A percentile compares a stretch with the other conserved stretches of the same genome.
phyloP scores from a whole-genome alignment of 2,113 vertebrate species.

The Monopterus albus region DNA sequence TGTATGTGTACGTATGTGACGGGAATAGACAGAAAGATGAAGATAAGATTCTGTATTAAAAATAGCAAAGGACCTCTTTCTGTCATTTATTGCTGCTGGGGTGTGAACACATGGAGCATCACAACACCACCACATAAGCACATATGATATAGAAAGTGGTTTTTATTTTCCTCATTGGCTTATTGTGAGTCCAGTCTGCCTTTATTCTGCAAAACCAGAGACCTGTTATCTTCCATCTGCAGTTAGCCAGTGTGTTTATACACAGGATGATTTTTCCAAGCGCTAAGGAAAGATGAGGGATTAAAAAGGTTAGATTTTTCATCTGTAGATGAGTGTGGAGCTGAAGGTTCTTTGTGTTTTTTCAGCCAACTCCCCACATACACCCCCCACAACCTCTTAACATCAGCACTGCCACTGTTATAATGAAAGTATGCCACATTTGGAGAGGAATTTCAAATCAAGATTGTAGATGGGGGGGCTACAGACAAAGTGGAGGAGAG shows the following conservation, averaged over 20 bases:
- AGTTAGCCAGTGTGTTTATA: conserved; percentile 15
- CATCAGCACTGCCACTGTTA: background rate
- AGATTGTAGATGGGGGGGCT: no score
- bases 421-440: conserved; percentile 24
- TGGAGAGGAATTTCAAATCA: conserved; percentile 36
- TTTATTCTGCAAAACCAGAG: conserved; percentile 40
- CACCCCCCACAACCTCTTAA: conserved; percentile 31
- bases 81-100: conserved; percentile 6
- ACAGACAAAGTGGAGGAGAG: conserved; percentile 20
- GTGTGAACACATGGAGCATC: conserved; percentile 15
- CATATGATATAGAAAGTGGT: conserved; percentile 1
- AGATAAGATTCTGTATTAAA: background rate
- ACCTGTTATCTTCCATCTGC: conserved; percentile 22
- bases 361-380: conserved; percentile 15
- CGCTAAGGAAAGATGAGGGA: conserved; percentile 64
- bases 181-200: conserved; percentile 40
- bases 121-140: conserved; percentile 20
- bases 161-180: conserved; percentile 28
- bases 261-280: conserved; percentile 70
- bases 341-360: conserved; percentile 23
- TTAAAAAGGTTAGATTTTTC: conserved; percentile 32
- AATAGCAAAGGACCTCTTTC: conserved; percentile 5
- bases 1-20: conserved; percentile 33
- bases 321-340: conserved; percentile 42
- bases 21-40: conserved; percentile 19